A percentile compares a stretch with the other conserved stretches of the same genome.
These are phyloP conservation scores for Baryphthengus martii DNA, from an alignment of 2,113 vertebrate species.

Conservation along the genomic window DNA sequence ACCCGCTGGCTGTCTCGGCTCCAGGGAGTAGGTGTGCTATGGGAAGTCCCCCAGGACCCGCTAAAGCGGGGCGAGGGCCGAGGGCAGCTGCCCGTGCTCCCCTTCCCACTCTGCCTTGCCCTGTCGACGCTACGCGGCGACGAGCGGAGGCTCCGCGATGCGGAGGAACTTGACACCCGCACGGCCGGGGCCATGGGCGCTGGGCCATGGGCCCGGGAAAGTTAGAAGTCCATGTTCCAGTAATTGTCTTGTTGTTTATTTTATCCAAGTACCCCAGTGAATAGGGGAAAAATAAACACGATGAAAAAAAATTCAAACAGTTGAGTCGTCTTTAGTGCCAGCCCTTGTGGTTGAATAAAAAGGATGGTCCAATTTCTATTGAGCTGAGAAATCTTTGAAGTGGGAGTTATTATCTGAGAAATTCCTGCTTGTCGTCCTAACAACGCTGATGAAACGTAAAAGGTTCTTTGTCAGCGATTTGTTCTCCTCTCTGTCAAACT, in stretches of 20 bases:
- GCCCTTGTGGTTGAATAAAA: constrained; percentile 88
- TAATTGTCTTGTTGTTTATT: constrained; percentile 94
- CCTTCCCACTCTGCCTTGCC: not conserved
- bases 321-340: constrained; percentile 89
- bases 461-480: constrained; percentile 94
- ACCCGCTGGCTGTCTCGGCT: too few species aligned
- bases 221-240: constrained; percentile 85
- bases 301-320: constrained; percentile 82
- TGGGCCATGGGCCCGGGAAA: constrained; percentile 72
- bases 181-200: constrained; percentile 66
- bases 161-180: constrained; percentile 52
- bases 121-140: not conserved
- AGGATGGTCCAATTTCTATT: constrained; percentile 94
- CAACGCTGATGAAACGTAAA: constrained; percentile 97
- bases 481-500: constrained; percentile 91
- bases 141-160: not conserved
- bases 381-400: constrained; percentile 95
- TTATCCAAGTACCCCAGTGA: constrained; percentile 85
- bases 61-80: not conserved
- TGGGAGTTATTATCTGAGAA: constrained; percentile 95
- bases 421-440: constrained; percentile 95
- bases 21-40: not conserved
- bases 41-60: not conserved
- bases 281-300: constrained; percentile 88
- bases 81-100: not conserved